These are phyloP conservation scores for Bufo gargarizans DNA, from an alignment of 2,113 vertebrate genomes.

Conservation along the genomic window DNA sequence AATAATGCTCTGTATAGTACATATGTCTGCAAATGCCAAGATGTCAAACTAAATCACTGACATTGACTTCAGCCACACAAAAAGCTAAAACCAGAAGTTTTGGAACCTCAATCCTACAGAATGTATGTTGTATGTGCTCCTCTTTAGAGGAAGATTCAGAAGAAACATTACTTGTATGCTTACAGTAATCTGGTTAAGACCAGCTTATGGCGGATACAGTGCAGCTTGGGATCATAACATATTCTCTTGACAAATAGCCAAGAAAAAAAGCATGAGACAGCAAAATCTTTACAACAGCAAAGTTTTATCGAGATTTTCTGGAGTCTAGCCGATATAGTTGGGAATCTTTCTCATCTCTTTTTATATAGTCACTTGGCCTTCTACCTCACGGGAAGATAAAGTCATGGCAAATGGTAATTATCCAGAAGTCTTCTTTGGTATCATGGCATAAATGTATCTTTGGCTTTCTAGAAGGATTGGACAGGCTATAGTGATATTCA, in stretches of 20 bases:
- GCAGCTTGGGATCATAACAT: conserved; percentile 1
- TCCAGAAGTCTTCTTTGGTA: not conserved
- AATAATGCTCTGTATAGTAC: not conserved
- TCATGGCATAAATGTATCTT: not conserved
- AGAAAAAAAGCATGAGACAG: conserved; percentile 12
- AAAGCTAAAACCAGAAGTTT: not conserved
- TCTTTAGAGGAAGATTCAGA: not conserved
- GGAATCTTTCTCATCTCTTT: not conserved
- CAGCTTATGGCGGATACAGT: conserved; percentile 3
- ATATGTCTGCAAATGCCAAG: not conserved
- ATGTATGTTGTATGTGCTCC: not conserved
- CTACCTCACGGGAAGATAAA: not conserved
- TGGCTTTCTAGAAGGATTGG: not conserved
- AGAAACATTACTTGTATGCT: conserved; percentile 8
- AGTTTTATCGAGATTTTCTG: conserved; percentile 15
- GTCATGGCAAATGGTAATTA: not conserved
- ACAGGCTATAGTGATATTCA: not conserved
- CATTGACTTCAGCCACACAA: not conserved
- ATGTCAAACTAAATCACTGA: not conserved
- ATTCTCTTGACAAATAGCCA: conserved; percentile 41
- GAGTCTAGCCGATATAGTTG: not conserved
- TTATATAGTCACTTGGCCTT: not conserved
- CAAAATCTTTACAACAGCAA: conserved; percentile 21
- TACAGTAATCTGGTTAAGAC: conserved; percentile 40
- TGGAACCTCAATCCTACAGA: not conserved